Conservation (phyloP, 2,888 invertebrate genomes). For the Euspilapteryx auroguttella region DNA sequence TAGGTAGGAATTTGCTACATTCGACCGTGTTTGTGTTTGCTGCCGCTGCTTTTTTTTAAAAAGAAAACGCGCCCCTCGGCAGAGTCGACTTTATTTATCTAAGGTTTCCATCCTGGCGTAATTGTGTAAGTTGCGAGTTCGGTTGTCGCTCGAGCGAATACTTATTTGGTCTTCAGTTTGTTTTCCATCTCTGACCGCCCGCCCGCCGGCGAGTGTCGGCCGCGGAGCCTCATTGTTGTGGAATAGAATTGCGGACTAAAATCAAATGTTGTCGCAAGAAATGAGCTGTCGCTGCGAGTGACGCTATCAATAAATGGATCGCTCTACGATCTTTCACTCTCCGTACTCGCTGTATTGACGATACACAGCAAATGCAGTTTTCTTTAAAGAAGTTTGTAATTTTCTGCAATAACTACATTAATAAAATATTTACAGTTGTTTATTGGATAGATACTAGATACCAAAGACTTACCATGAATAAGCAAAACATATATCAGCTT, state of each 20-base stretch:
- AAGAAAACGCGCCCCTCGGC: conserved; percentile 16
- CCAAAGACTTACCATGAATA: too few species aligned
- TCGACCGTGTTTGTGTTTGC: conserved; percentile 47
- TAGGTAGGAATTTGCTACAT: conserved; percentile 55
- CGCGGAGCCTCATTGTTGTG: too few species aligned
- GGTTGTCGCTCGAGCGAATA: conserved; percentile 56
- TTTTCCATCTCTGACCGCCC: conserved; percentile 23
- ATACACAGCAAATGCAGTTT: too few species aligned
- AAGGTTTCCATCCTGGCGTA: conserved; percentile 54
- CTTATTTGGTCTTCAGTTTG: conserved; percentile 52
- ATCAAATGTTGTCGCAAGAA: conserved; percentile 50
- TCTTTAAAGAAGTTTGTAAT: too few species aligned
- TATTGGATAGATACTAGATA: too few species aligned
- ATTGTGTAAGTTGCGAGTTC: conserved; percentile 52
- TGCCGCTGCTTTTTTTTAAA: conserved; percentile 40
- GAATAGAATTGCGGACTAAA: conserved; percentile 50
- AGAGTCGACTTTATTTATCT: conserved; percentile 54
- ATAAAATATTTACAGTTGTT: too few species aligned
- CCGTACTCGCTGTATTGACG: neutral
- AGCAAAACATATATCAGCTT: too few species aligned
- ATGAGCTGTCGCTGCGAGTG: conserved; percentile 40
- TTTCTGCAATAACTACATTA: too few species aligned
- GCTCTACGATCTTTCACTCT: conserved; percentile 11
- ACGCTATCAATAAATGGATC: conserved; percentile 59
- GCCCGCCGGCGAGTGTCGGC: conserved; percentile 9